Percentiles rank a stretch among this genome's conserved stretches.
Evolutionary conservation across 2,888 invertebrate species (phyloP).

Genomic region (Philaethria dido): DNA sequence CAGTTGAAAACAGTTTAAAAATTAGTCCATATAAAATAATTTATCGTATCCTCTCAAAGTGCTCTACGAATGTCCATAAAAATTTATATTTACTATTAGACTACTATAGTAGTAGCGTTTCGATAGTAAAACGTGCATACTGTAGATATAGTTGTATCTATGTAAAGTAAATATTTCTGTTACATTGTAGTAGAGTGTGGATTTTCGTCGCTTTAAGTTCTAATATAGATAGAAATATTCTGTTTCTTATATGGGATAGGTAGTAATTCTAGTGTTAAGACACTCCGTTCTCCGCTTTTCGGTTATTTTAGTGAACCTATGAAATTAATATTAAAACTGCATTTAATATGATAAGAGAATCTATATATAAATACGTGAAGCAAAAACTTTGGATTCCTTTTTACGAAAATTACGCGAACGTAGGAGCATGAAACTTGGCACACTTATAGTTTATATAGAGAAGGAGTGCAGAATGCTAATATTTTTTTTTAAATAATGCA

Average conservation of each 20-base stretch:
- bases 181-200: neutral
- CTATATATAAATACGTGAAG: too few relatives aligned
- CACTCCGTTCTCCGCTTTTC: neutral
- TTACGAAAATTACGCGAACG: too few relatives aligned
- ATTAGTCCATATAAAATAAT: neutral
- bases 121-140: conserved; percentile 13
- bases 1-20: neutral
- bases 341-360: too few relatives aligned
- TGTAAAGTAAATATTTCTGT: neutral
- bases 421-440: too few relatives aligned
- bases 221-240: neutral
- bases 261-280: neutral
- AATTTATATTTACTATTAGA: conserved; percentile 13
- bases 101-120: conserved; percentile 16
- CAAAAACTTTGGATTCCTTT: too few relatives aligned
- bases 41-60: conserved; percentile 1
- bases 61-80: neutral
- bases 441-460: too few relatives aligned
- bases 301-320: too few relatives aligned
- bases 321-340: too few relatives aligned
- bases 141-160: neutral
- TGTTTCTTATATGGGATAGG: neutral
- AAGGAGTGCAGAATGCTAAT: too few relatives aligned
- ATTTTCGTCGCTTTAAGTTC: too few relatives aligned
- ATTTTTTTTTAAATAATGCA: too few relatives aligned